These are phyloP conservation scores for Scylla paramamosain DNA, from an alignment of 1,140 invertebrate genomes.

Conservation along the genomic window DNA sequence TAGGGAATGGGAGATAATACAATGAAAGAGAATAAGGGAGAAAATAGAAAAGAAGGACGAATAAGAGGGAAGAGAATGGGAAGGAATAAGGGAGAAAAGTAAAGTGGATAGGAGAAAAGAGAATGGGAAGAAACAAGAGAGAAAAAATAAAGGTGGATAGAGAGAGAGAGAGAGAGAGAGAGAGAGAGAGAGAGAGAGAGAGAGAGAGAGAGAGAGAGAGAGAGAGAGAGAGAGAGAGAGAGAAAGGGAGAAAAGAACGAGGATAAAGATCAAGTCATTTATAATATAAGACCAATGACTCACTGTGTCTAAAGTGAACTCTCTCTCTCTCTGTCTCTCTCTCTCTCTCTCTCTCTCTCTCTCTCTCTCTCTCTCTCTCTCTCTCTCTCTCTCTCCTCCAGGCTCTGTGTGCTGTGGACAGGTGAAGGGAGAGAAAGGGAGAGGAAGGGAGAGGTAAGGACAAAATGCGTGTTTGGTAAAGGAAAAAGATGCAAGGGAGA, in stretches of 20 bases:
- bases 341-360: conserved; percentile 53
- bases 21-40: neutral
- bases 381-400: neutral
- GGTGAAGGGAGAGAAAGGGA: neutral
- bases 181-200: no score
- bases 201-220: conserved; percentile 1
- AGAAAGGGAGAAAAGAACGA: neutral
- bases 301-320: neutral
- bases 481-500: conserved; percentile 1
- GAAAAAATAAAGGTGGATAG: no score
- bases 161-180: no score
- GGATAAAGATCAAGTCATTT: neutral
- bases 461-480: neutral
- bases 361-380: conserved; percentile 41
- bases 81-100: no score
- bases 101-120: no score
- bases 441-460: neutral
- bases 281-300: neutral
- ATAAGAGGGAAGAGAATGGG: neutral
- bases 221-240: neutral
- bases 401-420: neutral
- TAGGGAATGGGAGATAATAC: neutral
- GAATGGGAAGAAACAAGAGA: no score
- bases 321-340: conserved; percentile 7
- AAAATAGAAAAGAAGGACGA: neutral